These are phyloP conservation scores for Prietella phreatophila DNA, from an alignment of 2,113 vertebrate genomes.

Conservation along the genomic window DNA sequence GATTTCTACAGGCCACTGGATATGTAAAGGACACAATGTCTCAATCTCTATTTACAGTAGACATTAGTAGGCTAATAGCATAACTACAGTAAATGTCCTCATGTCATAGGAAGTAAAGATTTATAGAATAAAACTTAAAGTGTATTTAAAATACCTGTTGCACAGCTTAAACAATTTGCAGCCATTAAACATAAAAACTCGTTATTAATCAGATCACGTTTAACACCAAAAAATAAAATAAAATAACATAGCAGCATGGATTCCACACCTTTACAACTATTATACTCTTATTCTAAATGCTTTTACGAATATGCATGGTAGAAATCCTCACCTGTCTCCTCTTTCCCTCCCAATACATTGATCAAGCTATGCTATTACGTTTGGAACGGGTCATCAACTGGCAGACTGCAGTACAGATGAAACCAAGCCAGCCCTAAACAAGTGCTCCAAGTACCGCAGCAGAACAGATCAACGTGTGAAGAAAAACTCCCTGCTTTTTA, in stretches of 20 bases:
- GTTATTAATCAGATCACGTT: not conserved
- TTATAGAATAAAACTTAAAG: not conserved
- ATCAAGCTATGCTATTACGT: too few relatives aligned
- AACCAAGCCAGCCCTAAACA: not conserved
- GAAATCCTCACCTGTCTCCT: not conserved
- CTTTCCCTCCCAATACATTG: not conserved
- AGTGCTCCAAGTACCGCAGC: not conserved
- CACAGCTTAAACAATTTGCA: not conserved
- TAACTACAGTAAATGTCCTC: not conserved
- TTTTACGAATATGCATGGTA: not conserved
- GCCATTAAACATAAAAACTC: not conserved
- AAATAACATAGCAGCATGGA: not conserved
- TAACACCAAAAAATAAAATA: not conserved
- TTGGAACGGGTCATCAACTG: too few relatives aligned
- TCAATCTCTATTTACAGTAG: not conserved
- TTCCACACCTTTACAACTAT: not conserved
- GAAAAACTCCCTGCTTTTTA: not conserved
- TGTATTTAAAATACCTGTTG: not conserved
- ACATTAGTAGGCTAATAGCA: not conserved
- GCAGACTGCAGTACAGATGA: not conserved
- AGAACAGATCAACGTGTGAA: not conserved
- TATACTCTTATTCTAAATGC: not conserved
- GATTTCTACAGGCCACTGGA: not conserved
- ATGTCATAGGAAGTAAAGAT: not conserved
- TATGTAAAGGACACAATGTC: not conserved